Base-by-base conservation (phyloP, 2,888 invertebrate species). In the Ophioninae sp. region DNA sequence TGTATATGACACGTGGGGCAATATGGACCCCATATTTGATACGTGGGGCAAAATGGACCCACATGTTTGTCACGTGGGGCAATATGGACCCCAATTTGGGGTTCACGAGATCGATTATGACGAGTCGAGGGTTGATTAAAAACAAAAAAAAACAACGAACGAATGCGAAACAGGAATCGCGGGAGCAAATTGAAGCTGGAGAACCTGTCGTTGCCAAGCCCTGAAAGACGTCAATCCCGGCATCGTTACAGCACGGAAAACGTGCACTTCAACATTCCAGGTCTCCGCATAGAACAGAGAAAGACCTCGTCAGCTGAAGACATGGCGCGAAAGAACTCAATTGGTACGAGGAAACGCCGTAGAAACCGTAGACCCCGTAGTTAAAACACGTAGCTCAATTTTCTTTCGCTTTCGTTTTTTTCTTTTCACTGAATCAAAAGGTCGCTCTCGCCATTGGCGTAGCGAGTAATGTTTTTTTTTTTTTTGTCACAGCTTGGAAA, bases 271-370 rank as follows among this genome's bases (percentile, higher is more conserved):
- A 97, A 96, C 92, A 97, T 98, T 88, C 97, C 97, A n/a, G 97
- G 97, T 93, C 93, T 97, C 87, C 95, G 97, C 77, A 96, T 97
- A 84, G 97, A 97, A 90, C 96, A 97, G 90, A 95, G 97, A 87
- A 98, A 98, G 93, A 97, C 98, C 1, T 97, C 97, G 67, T 97
- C 97, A 88, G 97, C 98, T 7, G 98, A 98, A 92, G 97, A 98
- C 90, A 97, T 98, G 97, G 97, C 97, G 30, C 95, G 97, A 89
- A 97, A 97, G 92, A 97, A 97, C 91, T 97, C 97, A 8, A 95
- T 96, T 90, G 96, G 96, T 94, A 93, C 91, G 83, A 61, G 23
- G n/a, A 80, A 77, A 56, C 44, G 67, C 73, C 44, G 84, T 84
- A 79, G 81, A 77, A 69, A 39, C 50, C 30, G 82, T 82, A 82